These are phyloP conservation scores for Julus scanicus DNA, from an alignment of 2,888 invertebrate species.

Conservation along the genomic window DNA sequence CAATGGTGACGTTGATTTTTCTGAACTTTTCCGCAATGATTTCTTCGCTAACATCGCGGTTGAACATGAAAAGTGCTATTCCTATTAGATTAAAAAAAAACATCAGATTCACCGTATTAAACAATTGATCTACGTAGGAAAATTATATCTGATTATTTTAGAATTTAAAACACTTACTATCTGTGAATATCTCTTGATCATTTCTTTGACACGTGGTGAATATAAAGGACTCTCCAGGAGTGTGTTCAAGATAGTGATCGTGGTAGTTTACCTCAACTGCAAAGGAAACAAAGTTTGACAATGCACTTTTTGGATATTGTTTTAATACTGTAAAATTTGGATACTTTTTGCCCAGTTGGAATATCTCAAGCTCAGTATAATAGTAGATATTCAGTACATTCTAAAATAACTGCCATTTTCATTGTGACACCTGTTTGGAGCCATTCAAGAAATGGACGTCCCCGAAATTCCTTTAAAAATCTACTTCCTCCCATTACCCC, in stretches of 20 bases:
- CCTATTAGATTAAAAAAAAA: background rate
- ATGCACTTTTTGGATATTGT: no score
- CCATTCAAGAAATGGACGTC: no score
- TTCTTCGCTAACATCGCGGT: background rate
- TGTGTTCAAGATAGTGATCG: background rate
- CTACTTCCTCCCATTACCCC: no score
- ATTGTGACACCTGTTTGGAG: no score
- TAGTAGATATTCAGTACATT: no score
- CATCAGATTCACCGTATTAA: background rate
- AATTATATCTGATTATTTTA: background rate
- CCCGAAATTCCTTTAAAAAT: no score
- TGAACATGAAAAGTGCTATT: conserved; percentile 4
- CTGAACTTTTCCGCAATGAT: background rate
- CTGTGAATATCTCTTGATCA: background rate
- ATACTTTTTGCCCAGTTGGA: no score
- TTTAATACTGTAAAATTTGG: no score
- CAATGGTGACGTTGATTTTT: background rate
- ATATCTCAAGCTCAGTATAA: no score
- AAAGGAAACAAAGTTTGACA: background rate
- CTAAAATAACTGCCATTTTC: no score
- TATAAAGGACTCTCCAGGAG: background rate
- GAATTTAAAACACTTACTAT: background rate
- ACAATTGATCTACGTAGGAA: background rate
- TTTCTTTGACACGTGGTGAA: background rate
- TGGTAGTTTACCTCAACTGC: background rate